Evolutionary conservation across 64 coral and sea anemone genomes (phyloP), one percentile per base, ranked within the genome.

Genomic region (Orbicella faveolata): DNA sequence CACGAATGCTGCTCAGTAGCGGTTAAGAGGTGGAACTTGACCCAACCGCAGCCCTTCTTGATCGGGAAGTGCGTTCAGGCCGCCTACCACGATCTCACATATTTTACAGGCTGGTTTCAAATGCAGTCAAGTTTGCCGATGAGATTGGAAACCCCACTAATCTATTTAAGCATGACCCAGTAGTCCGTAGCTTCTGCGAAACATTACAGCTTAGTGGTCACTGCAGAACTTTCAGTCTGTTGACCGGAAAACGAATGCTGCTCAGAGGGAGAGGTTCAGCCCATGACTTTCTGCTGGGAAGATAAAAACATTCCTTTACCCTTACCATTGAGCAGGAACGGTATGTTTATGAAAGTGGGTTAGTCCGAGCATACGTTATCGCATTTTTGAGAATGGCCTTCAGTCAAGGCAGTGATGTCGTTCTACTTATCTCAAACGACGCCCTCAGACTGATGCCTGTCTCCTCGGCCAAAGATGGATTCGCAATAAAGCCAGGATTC

Each of bases 251-350:
- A 59, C 39, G 67, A 75, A 87, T 87, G 84, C 59, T 89, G 0
- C 7, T 48, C 4, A 89, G 53, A 79, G 75, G 87, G 9, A 79
- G 75, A 53, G 87, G 87, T 20, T 89, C 87, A 48, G 26, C 75
- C 26, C 87, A 89, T 63, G 75, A 89, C 17, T 89, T 30, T 79
- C 26, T 52, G 61, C 39, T 79, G 59, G 87, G 36, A 88, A 13
- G 74, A 88, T 61, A 78, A 88, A 3, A 88, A 87, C 63, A 87
- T 87, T 52, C 68, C 84, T 10, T 75, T 87, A 17, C 84, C 84
- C 18, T 87, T 87, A 9, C 61, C 75, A 52, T 79, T 52, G 10
- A 89, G 55, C 23, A 89, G 0, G 19, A 67, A 78, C 61, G 87
- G n/a, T 89, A 79, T 52, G 18, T 89, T 68, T 89, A 89, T 41